phyloP scores from a whole-genome alignment of 2,797 vertebrate genomes.

The Erethizon dorsatum region DNA sequence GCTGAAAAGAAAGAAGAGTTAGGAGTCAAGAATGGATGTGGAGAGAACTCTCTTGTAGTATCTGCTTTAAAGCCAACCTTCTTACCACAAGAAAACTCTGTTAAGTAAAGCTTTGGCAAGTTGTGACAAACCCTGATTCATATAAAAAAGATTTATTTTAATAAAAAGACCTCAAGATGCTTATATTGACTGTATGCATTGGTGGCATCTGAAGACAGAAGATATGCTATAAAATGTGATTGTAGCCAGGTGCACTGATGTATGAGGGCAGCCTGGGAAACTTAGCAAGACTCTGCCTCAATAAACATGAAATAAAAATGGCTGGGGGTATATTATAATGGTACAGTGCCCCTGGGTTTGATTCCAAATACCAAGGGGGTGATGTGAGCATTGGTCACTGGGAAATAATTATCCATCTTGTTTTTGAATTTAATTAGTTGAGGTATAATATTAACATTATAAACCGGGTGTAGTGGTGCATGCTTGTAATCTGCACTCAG shows the following conservation, averaged over 20 bases:
- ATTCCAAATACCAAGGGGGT: neutral
- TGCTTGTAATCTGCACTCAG: too few relatives aligned
- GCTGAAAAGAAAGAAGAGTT: neutral
- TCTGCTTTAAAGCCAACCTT: neutral
- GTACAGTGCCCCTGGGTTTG: neutral
- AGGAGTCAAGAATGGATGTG: neutral
- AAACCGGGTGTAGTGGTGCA: too few relatives aligned
- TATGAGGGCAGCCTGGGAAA: too few relatives aligned
- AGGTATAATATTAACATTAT: neutral
- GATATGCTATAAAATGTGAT: neutral
- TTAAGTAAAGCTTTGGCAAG: conserved; percentile 30
- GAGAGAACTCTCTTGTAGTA: neutral
- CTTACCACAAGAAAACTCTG: neutral
- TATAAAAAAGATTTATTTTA: neutral
- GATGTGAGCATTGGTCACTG: neutral
- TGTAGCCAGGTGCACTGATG: neutral
- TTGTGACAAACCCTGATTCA: conserved; percentile 26
- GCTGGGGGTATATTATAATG: too few relatives aligned
- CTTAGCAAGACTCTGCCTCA: too few relatives aligned
- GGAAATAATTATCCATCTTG: conserved; percentile 2
- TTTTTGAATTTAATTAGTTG: neutral
- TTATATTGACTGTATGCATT: neutral
- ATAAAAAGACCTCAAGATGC: neutral
- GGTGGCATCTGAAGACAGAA: neutral
- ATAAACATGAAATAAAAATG: neutral